Percentiles rank a stretch among this genome's conserved stretches.
These are phyloP conservation scores for Clarias batrachus DNA, from an alignment of 2,113 vertebrate genomes.

Conservation along the genomic window DNA sequence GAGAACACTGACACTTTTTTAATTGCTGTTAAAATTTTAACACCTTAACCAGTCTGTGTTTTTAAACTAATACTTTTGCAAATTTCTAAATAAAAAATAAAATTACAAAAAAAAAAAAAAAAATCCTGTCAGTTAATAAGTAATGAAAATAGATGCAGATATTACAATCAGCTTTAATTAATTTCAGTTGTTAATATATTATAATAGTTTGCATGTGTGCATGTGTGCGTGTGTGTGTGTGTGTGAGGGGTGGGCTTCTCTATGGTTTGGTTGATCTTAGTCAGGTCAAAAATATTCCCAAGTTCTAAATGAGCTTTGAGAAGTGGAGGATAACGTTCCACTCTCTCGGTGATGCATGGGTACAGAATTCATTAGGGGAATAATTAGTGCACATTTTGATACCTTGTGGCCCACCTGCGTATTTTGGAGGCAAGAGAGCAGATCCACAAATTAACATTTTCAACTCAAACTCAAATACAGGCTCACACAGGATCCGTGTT, in stretches of 20 bases:
- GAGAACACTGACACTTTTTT: no score
- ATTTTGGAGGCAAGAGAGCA: not conserved
- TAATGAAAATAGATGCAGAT: not conserved
- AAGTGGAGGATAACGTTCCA: conserved; percentile 11
- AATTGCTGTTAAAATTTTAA: not conserved
- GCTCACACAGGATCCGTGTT: not conserved
- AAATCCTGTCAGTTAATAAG: not conserved
- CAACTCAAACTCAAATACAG: not conserved
- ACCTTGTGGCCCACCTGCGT: not conserved
- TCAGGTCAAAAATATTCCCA: conserved; percentile 9
- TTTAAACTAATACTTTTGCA: not conserved
- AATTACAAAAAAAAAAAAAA: no score
- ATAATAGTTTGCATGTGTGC: not conserved
- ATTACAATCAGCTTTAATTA: not conserved
- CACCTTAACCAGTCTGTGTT: not conserved
- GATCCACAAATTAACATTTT: conserved; percentile 1
- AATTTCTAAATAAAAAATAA: not conserved
- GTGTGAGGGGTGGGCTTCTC: not conserved
- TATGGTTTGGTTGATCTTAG: not conserved
- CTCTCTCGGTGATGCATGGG: not conserved
- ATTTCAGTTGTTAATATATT: not conserved
- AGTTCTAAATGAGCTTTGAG: conserved; percentile 11
- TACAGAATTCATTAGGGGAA: conserved; percentile 24
- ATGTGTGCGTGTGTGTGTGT: not conserved
- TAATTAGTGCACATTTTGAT: conserved; percentile 15